These are phyloP conservation scores for Calidris pygmaea DNA, from an alignment of 2,113 vertebrate genomes.

Conservation along the genomic window DNA sequence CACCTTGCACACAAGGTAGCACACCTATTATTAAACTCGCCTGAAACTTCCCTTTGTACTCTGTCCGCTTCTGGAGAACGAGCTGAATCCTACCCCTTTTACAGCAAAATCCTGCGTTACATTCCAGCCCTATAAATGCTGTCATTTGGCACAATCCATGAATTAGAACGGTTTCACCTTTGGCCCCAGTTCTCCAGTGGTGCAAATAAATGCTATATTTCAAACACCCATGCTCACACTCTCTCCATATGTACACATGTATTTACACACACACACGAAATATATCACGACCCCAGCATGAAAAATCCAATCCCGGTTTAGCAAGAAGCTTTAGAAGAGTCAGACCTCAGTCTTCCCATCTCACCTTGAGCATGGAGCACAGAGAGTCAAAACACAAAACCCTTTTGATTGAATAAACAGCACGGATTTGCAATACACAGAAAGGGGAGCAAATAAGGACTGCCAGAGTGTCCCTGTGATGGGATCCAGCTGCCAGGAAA, in stretches of 20 bases:
- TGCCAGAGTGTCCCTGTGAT: not conserved
- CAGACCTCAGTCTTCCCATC: not conserved
- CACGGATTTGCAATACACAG: not conserved
- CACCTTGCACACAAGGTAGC: not conserved
- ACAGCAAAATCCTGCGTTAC: not conserved
- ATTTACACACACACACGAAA: not conserved
- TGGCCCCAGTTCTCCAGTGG: not conserved
- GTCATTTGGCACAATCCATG: not conserved
- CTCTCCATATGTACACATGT: not conserved
- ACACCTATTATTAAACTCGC: not conserved
- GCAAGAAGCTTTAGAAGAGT: not conserved
- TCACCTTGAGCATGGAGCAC: not conserved
- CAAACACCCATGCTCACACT: not conserved
- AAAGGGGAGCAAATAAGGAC: not conserved
- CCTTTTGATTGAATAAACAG: not conserved
- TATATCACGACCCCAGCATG: rapidly evolving
- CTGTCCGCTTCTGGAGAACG: not conserved
- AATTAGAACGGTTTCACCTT: not conserved
- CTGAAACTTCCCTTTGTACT: not conserved
- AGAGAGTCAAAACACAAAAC: not conserved
- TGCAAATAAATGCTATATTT: not conserved
- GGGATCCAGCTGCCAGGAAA: not conserved
- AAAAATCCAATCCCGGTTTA: not conserved
- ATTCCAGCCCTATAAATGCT: not conserved
- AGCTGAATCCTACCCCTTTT: not conserved